phyloP scores from a whole-genome alignment of 2,113 vertebrate species.

The Papio anubis region DNA sequence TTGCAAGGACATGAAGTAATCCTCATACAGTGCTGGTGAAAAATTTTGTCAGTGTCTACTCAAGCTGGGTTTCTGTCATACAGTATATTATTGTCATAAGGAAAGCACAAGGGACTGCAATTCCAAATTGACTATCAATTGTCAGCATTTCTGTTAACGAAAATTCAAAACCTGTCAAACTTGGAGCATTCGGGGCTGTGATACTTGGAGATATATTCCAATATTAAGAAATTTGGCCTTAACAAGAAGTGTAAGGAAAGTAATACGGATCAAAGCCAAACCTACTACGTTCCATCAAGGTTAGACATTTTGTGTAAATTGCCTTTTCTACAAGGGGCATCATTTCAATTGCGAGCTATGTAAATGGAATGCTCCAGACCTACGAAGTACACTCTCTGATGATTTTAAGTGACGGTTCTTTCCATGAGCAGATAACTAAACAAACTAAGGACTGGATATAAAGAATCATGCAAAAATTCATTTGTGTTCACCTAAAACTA shows the following conservation, averaged over 20 bases:
- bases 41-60: not conserved
- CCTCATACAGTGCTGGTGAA: not conserved
- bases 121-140: too few relatives aligned
- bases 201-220: not conserved
- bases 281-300: not conserved
- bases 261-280: not conserved
- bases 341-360: not conserved
- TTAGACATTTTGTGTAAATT: not conserved
- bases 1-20: too few relatives aligned
- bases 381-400: too few relatives aligned
- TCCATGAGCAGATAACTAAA: not conserved
- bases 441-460: not conserved
- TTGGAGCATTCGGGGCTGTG: not conserved
- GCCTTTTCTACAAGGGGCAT: not conserved
- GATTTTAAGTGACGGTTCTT: not conserved
- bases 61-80: not conserved
- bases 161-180: not conserved
- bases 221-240: not conserved
- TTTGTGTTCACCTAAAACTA: not conserved
- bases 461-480: not conserved
- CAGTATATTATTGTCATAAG: too few relatives aligned
- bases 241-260: not conserved
- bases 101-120: not conserved
- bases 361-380: not conserved
- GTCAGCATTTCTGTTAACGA: not conserved